A percentile compares a stretch with the other conserved stretches of the same genome.
These are phyloP conservation scores for Sialia sialis DNA, from an alignment of 2,113 vertebrate species.

Conservation along the genomic window DNA sequence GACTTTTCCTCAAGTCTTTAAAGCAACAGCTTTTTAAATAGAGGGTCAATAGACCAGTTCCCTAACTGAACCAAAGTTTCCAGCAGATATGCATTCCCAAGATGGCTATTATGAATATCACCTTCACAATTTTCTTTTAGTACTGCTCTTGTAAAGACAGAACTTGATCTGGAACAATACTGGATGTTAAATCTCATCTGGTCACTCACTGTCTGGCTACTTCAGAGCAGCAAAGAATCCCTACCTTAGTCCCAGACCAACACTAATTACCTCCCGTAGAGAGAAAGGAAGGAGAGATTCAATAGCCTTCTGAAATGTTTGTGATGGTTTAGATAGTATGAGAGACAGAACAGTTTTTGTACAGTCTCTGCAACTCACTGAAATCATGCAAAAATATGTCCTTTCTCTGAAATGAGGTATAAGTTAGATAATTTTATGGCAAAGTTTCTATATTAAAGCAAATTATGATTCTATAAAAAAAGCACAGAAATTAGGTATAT, in stretches of 20 bases:
- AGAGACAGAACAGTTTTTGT: neutral
- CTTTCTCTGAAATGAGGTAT: neutral
- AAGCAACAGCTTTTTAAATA: neutral
- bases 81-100: neutral
- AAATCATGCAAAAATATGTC: neutral
- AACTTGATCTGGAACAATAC: neutral
- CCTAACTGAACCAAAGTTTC: neutral
- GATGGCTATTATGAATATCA: neutral
- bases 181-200: neutral
- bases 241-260: neutral
- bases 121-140: neutral
- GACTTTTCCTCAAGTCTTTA: neutral
- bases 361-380: neutral
- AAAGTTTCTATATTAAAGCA: neutral
- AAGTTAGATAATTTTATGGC: neutral
- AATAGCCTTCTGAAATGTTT: accelerated
- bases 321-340: neutral
- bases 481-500: neutral
- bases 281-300: neutral
- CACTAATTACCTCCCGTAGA: neutral
- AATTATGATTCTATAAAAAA: neutral
- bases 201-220: neutral
- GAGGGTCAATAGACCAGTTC: neutral
- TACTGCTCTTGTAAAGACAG: neutral
- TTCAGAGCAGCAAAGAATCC: neutral